These are phyloP conservation scores for Tachina lurida DNA, from an alignment of 2,888 invertebrate species.

Conservation along the genomic window DNA sequence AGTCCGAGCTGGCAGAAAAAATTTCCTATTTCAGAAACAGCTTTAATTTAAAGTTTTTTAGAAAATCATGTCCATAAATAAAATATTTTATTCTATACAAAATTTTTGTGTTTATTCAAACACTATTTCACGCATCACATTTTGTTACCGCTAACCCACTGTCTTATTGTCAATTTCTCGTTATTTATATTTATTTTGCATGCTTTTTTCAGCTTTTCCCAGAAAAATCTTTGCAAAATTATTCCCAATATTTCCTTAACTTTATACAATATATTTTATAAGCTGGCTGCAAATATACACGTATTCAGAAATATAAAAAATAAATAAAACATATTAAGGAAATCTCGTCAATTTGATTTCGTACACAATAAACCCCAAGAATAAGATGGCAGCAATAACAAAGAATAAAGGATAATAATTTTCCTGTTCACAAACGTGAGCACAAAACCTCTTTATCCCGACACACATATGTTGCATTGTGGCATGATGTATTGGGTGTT, in stretches of 20 bases:
- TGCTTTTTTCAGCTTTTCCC: background rate
- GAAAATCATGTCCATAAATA: no score
- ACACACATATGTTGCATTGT: conserved; percentile 26
- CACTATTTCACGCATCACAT: no score
- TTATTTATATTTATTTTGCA: background rate
- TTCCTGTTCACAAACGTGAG: conserved; percentile 70
- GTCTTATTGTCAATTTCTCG: conserved; percentile 4
- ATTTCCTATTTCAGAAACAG: no score
- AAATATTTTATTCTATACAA: no score
- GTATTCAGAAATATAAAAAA: conserved; percentile 33
- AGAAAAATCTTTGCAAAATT: conserved; percentile 34
- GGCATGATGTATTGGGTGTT: conserved; percentile 63
- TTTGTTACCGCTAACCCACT: background rate
- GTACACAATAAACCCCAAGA: conserved; percentile 56
- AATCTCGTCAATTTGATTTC: conserved; percentile 73
- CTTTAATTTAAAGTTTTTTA: no score
- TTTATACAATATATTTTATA: conserved; percentile 46
- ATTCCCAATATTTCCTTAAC: conserved; percentile 50
- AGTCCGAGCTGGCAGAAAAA: no score
- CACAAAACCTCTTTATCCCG: conserved; percentile 43
- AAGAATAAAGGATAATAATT: conserved; percentile 66
- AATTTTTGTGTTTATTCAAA: no score
- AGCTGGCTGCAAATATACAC: conserved; percentile 39
- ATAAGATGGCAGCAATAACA: conserved; percentile 41
- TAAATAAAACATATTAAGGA: conserved; percentile 61